phyloP scores from a whole-genome alignment of 2,888 invertebrate species.

The Eupeodes luniger region DNA sequence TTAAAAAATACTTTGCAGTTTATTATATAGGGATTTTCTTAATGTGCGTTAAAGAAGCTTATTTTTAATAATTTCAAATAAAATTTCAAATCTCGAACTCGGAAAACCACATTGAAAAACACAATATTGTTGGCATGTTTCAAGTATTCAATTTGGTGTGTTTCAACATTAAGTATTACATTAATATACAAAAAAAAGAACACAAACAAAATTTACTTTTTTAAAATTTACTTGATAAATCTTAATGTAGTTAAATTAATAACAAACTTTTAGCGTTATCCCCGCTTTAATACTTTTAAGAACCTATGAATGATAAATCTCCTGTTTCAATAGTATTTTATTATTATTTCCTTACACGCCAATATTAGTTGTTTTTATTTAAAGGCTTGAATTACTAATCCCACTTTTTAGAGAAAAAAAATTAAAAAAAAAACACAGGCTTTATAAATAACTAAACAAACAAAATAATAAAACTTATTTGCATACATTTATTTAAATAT shows the following conservation, averaged over 20 bases:
- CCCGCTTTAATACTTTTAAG: conserved; percentile 14
- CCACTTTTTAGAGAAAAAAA: not conserved
- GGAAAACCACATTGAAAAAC: not conserved
- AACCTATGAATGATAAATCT: conserved; percentile 15
- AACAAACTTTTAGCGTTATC: not conserved
- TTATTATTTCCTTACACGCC: not conserved
- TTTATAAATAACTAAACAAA: not conserved
- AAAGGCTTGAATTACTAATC: conserved; percentile 19
- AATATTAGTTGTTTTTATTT: not conserved
- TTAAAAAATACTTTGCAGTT: too few species aligned
- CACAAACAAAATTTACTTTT: too few species aligned
- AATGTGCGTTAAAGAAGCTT: too few species aligned
- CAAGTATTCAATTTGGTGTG: not conserved
- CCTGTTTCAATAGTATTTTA: conserved; percentile 21
- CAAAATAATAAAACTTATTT: not conserved
- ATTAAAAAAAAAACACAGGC: not conserved
- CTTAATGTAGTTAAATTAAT: not conserved
- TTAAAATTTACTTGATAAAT: not conserved
- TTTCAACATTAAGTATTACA: not conserved
- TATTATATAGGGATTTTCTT: too few species aligned
- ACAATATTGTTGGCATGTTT: conserved; percentile 3
- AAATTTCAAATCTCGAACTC: not conserved
- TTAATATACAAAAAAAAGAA: not conserved
- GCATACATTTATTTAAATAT: not conserved
- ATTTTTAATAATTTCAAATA: not conserved